phyloP scores from a whole-genome alignment of 2,888 invertebrate species.

The Pyrochroa serraticornis region DNA sequence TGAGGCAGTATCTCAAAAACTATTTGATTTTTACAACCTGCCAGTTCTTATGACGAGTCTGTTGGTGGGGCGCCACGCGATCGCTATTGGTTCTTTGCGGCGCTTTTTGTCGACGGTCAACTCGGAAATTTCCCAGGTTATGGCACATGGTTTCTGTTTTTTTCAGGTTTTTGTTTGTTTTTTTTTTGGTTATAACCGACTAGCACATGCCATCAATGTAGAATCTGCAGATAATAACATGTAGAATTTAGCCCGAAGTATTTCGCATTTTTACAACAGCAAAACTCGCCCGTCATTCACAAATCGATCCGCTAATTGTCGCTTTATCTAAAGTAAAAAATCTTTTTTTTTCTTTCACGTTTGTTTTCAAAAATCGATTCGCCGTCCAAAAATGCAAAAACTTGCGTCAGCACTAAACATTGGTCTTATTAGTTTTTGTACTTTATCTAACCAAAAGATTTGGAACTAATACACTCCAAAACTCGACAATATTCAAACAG shows the following conservation, averaged over 20 bases:
- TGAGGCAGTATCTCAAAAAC: constrained; percentile 48
- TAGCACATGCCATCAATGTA: constrained; percentile 29
- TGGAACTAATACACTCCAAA: constrained; percentile 32
- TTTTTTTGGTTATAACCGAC: constrained; percentile 29
- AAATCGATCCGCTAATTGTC: no score
- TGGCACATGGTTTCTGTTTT: constrained; percentile 35
- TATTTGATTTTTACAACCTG: constrained; percentile 39
- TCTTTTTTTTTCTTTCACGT: constrained; percentile 5
- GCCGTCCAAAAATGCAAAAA: constrained; percentile 31
- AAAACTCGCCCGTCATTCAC: no score
- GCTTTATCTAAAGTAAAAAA: background rate
- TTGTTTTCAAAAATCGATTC: constrained; percentile 11
- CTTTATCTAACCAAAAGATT: constrained; percentile 43
- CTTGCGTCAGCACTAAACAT: constrained; percentile 31
- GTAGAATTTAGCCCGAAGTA: constrained; percentile 3
- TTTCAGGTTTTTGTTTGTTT: constrained; percentile 8
- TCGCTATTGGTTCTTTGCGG: constrained; percentile 38
- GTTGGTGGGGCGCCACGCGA: constrained; percentile 12
- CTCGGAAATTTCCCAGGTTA: constrained; percentile 32
- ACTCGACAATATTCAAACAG: constrained; percentile 26
- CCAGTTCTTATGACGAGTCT: constrained; percentile 24
- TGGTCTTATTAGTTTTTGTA: constrained; percentile 44
- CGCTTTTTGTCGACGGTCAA: constrained; percentile 22
- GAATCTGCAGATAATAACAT: background rate
- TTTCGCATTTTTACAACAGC: background rate